phyloP scores from a whole-genome alignment of 1,140 invertebrate genomes.

The Brachionus plicatilis region DNA sequence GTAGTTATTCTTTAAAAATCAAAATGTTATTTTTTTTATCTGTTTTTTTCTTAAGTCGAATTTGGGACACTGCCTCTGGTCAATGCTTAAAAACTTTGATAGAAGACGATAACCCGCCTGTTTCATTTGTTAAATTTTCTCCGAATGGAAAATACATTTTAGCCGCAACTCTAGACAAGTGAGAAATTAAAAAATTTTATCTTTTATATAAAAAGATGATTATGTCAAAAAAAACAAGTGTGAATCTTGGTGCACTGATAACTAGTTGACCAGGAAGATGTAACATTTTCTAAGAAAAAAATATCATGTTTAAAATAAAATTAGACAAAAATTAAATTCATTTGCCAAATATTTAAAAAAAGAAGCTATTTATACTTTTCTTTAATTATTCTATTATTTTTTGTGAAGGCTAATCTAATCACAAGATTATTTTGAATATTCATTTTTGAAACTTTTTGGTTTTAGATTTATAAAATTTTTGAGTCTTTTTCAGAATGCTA shows the following conservation, averaged over 20 bases:
- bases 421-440: no score
- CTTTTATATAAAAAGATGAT: background rate
- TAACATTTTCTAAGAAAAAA: background rate
- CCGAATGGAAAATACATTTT: slow-evolving; percentile 99
- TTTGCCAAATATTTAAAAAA: no score
- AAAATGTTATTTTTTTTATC: background rate
- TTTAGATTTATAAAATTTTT: no score
- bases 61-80: slow-evolving; percentile 98
- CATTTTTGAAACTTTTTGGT: no score
- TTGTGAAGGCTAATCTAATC: no score
- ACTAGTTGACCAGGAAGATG: background rate
- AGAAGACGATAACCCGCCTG: slow-evolving; percentile 92
- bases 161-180: slow-evolving; percentile 92
- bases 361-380: no score
- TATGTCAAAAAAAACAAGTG: no score
- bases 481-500: no score
- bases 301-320: background rate
- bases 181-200: slow-evolving; percentile 42
- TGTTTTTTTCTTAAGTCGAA: slow-evolving; percentile 70
- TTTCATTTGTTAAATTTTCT: slow-evolving; percentile 99
- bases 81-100: slow-evolving; percentile 90
- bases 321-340: no score
- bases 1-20: slow-evolving; percentile 56
- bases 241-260: no score
- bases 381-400: no score